Percentiles rank a stretch among this genome's conserved stretches.
Evolutionary conservation across 2,888 invertebrate species (phyloP).

Genomic region (Athrips mouffetella): DNA sequence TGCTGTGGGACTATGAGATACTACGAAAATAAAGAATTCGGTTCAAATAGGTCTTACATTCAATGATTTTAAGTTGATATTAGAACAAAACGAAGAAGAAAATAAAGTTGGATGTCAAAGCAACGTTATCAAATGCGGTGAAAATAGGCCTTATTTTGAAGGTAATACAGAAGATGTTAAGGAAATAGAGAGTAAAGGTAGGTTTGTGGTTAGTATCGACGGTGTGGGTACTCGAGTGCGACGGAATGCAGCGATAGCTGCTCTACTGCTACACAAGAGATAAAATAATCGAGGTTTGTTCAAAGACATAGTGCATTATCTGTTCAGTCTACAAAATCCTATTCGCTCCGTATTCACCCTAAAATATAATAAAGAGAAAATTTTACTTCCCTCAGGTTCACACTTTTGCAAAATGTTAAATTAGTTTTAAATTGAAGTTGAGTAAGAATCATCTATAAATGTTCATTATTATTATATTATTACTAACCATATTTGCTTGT

Average conservation of each 20-base stretch:
- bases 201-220: slow-evolving; percentile 41
- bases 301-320: too few species aligned
- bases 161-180: slow-evolving; percentile 24
- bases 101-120: neutral
- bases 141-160: neutral
- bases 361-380: too few species aligned
- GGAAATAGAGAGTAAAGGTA: slow-evolving; percentile 8
- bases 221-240: slow-evolving; percentile 64
- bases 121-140: neutral
- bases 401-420: too few species aligned
- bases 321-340: too few species aligned
- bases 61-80: neutral
- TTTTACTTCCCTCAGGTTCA: too few species aligned
- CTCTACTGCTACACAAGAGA: slow-evolving; percentile 40
- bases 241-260: slow-evolving; percentile 65
- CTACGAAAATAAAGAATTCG: neutral
- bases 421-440: too few species aligned
- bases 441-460: too few species aligned
- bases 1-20: neutral
- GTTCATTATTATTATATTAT: too few species aligned
- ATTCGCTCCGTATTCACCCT: too few species aligned
- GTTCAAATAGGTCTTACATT: neutral
- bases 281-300: slow-evolving; percentile 27
- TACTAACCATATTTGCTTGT: too few species aligned
- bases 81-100: neutral